Conservation (phyloP, 2,113 vertebrate genomes). For the Emydocephalus ijimae region DNA sequence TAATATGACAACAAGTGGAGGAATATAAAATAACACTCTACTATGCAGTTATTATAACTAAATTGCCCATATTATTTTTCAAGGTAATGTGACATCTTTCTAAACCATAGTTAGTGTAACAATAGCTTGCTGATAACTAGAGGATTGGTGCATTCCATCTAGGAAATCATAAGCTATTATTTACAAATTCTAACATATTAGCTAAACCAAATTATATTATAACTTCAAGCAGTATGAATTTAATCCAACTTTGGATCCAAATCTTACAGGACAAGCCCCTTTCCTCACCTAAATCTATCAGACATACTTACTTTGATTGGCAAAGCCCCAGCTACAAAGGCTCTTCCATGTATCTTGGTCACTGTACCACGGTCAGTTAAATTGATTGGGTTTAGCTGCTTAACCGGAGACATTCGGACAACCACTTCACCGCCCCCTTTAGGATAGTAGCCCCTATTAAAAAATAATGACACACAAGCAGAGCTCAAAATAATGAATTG, state of each 20-base stretch:
- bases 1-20: background rate
- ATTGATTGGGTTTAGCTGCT: conserved; percentile 82
- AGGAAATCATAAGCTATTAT: background rate
- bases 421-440: conserved; percentile 91
- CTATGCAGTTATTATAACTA: background rate
- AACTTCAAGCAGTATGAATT: background rate
- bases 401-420: conserved; percentile 81
- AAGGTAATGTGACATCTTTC: background rate
- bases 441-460: conserved; percentile 90
- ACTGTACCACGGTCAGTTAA: conserved; percentile 88
- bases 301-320: conserved; percentile 84
- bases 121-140: background rate
- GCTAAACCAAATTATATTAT: background rate
- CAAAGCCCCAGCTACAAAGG: conserved; percentile 90
- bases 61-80: background rate
- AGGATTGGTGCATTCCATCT: background rate
- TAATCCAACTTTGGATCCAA: background rate
- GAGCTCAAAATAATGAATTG: background rate
- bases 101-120: background rate
- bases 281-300: background rate
- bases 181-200: background rate
- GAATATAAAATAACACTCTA: background rate
- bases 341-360: conserved; percentile 90
- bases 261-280: background rate
- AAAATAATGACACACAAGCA: conserved; percentile 13